Base-by-base conservation (phyloP, 2,797 vertebrate species). In the Cyprinella venusta region DNA sequence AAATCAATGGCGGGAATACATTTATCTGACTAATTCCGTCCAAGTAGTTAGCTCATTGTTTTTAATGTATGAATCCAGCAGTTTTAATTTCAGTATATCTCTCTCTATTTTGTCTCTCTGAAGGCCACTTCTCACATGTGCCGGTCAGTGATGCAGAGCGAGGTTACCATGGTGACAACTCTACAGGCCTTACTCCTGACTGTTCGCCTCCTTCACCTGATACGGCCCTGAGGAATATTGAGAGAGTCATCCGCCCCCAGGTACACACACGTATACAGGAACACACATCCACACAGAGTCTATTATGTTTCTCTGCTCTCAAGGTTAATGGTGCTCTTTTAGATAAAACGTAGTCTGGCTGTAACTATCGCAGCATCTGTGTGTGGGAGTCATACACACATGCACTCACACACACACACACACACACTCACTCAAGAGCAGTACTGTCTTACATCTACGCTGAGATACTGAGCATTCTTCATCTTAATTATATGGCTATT, bases 161-260 rank as follows among this genome's bases (percentile, higher is more conserved):
- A 75, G 84, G 96, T 97, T 96, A 95, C 96, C 96, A 97, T 96
- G 96, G 96, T 92, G 96, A 97, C 95, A 95, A 95, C 92, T 96
- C 96, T 48, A 96, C 96, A 87, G 97, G 96, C 87, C 96, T 97
- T 89, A 99, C 97, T 94, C 98, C 98, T 93, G 98, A 99, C 94
- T 99, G 97, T 89, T 99, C 97, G 61, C 98, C 98, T 91, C 98
- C 98, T 84, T 99, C 97, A 86, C 98, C 98, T 19, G 97, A 98
- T 92, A 99, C 98, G 24, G 98, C 98, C 90, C 94, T 99, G 91
- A 98, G 98, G 95, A 98, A 97, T 92, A 99, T 99, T 61, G 97
- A 99, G 91, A 98, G 97, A 97, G 98, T 99, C 89, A 99, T 99
- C 91, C 97, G 97, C 92, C 98, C 98, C 90, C 97, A 99, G 97